A percentile compares a stretch with the other conserved stretches of the same genome.
Conservation (phyloP, 2,113 vertebrate genomes). For the Calyptommatus sinebrachiatus region DNA sequence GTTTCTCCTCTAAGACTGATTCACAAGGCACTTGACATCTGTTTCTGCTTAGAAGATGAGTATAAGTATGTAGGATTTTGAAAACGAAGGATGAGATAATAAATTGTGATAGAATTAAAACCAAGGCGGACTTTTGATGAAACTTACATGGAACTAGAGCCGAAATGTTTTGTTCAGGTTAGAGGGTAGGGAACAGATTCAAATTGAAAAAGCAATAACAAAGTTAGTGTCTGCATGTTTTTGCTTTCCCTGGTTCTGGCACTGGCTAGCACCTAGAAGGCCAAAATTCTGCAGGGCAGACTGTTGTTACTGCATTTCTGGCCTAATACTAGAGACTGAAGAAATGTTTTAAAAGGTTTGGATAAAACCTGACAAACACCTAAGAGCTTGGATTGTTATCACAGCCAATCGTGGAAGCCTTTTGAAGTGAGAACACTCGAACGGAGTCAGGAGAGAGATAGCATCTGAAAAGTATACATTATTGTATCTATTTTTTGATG, state of each 20-base stretch:
- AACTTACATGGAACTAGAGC: constrained; percentile 17
- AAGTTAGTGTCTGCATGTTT: constrained; percentile 26
- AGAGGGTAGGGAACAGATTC: constrained; percentile 3
- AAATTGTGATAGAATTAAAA: constrained; percentile 36
- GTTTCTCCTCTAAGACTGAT: neutral
- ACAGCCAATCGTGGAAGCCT: constrained; percentile 18
- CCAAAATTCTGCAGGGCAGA: constrained; percentile 29
- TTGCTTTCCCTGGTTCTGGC: constrained; percentile 21
- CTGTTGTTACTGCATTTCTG: constrained; percentile 26
- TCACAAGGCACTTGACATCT: constrained; percentile 4
- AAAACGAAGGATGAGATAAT: constrained; percentile 24
- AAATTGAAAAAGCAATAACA: constrained; percentile 31
- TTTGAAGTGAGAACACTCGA: constrained; percentile 9
- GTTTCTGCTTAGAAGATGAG: constrained; percentile 29
- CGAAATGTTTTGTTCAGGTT: constrained; percentile 33
- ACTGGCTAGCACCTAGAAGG: neutral
- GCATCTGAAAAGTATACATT: constrained; percentile 21
- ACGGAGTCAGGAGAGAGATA: neutral
- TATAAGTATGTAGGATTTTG: constrained; percentile 1
- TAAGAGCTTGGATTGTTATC: constrained; percentile 34
- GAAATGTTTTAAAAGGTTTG: constrained; percentile 33
- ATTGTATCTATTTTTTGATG: neutral
- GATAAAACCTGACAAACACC: constrained; percentile 28
- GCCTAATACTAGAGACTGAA: constrained; percentile 17
- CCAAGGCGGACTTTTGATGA: constrained; percentile 12